Base-by-base conservation (phyloP, 2,888 invertebrate species). In the Yponomeuta evonymella region DNA sequence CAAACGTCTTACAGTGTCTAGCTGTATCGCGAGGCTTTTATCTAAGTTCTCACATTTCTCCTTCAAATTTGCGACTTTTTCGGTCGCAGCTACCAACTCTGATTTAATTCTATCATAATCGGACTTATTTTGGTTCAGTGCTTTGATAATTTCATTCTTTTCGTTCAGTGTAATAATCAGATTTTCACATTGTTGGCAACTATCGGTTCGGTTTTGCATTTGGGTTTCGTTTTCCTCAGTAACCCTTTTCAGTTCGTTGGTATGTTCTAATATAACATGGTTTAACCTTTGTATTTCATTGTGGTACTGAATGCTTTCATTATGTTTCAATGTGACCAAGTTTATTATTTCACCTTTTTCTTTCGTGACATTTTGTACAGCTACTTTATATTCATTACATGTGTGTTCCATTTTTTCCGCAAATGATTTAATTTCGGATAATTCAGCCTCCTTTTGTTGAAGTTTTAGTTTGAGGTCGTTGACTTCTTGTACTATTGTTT, bases 241-340 rank as follows among this genome's bases (percentile, higher is more conserved):
- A 0, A 85, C 70, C 71, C 75, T 82, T 73, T 86, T 87, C 66
- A 84, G 86, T 74, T 91, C 89, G 72, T 85, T 85, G 4, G 78
- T 84, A 77, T 94, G 93, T 74, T 95, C 94, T 36, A 93, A 79
- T 11, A 95, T 76, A 0, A 94, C 87, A 72, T 94, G 93, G 72
- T 95, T 94, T 66, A 98, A 84, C 48, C 97, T 93, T 82, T 97
- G 96, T 72, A 98, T 96, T 90, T 98, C 98, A 48, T 92, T 93
- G 79, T 98, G 97, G 83, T 97, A 98, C 73, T 95, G 94, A 48
- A 97, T 86, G 80, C 95, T 97, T 88, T 98, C 98, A 72, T 96
- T 94, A 79, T 98, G 97, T 85, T 98, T 98, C 72, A 95, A 91
- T 78, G 96, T 96, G 0, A 98, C 89, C 12, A 95, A 88, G 74